A percentile compares a stretch with the other conserved stretches of the same genome.
Evolutionary conservation across 2,113 vertebrate species (phyloP).

Genomic region (Tenebrosternarchus preto): DNA sequence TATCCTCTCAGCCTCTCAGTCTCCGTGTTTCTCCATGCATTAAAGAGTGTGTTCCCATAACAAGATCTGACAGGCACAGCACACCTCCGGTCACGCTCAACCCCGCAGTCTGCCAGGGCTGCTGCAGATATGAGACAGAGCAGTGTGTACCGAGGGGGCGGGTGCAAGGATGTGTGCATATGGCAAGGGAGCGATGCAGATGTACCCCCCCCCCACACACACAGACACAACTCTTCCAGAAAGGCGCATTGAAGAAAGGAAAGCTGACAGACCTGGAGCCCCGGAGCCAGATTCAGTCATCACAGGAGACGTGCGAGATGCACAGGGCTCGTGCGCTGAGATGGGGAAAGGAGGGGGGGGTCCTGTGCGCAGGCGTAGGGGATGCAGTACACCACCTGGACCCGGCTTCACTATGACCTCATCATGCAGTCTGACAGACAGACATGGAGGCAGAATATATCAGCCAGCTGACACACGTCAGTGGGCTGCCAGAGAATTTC

Average conservation of each 20-base stretch:
- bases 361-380: too few relatives aligned
- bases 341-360: not conserved
- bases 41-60: slow-evolving; percentile 30
- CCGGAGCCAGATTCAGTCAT: slow-evolving; percentile 21
- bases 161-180: not conserved
- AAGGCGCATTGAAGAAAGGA: slow-evolving; percentile 23
- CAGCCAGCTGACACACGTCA: not conserved
- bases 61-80: slow-evolving; percentile 63
- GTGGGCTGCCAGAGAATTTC: not conserved
- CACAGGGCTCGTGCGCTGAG: not conserved
- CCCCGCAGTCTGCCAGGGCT: not conserved
- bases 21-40: not conserved
- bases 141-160: not conserved
- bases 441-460: not conserved
- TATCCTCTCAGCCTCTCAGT: not conserved
- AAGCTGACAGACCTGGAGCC: slow-evolving; percentile 22
- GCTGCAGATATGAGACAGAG: slow-evolving; percentile 47
- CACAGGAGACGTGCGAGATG: slow-evolving; percentile 10
- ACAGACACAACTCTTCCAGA: too few relatives aligned
- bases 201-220: not conserved
- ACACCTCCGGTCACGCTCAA: slow-evolving; percentile 25
- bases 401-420: slow-evolving; percentile 19
- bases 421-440: not conserved
- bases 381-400: not conserved
- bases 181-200: slow-evolving; percentile 1